Evolutionary conservation across 2,797 vertebrate genomes (phyloP), one percentile per base, ranked within the genome.

Genomic region (Antennarius maculatus): DNA sequence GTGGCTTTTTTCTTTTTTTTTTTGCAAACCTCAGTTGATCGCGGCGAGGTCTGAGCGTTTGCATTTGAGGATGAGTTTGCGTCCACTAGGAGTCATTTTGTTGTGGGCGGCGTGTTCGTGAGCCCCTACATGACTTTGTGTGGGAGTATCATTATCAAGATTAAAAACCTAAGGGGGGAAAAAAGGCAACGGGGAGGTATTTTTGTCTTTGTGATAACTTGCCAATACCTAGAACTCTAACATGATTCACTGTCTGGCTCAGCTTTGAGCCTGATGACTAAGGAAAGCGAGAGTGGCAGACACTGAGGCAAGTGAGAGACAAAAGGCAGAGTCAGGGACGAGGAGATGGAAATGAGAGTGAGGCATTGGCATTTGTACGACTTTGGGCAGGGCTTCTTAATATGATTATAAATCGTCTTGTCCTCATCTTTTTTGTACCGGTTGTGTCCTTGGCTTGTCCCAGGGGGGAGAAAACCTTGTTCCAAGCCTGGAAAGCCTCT

Each of bases 231-330:
- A 63, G 9, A 76, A 66, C 61, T 80, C 71, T 66, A 73, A 81
- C 68, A 57, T 77, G 80, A 86, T 84, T 82, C 78, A 79, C 4
- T n/a, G 55, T 78, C 68, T 88, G 84, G 82, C 84, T 79, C 71
- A 7, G 73, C 18, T 43, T 69, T 65, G 57, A 61, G 78, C 66
- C 49, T 18, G 57, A 77, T 88, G 86, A 89, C 85, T 86, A 57
- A 86, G 77, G 71, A 27, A 53, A 57, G 50, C 60, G 41, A 28
- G 68, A 74, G 70, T 2, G 46, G 67, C 70, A 65, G 70, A 69
- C 54, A 53, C 51, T 64, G 66, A 62, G 61, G 67, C 71, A 23
- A 73, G 64, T n/a, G 13, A 69, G 49, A 77, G 61, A 80, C 64
- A 69, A 80, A 83, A 71, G 73, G 83, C 68, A 61, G 58, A 69